These are phyloP conservation scores for Schizopygopsis pylzovi DNA, from an alignment of 2,797 vertebrate species.

Conservation along the genomic window DNA sequence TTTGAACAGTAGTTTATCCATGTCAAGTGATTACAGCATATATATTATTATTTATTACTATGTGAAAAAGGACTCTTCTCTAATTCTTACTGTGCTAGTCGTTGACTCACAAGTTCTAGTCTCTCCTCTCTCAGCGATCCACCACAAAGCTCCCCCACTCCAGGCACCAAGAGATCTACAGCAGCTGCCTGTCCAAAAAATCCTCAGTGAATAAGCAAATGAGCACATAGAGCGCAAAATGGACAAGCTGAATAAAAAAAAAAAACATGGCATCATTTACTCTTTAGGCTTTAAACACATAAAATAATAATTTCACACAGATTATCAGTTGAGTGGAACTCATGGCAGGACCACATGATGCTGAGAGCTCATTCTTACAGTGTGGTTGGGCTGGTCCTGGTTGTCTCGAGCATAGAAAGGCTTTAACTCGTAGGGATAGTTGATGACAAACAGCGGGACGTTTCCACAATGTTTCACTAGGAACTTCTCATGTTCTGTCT, in stretches of 20 bases:
- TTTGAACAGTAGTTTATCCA: background rate
- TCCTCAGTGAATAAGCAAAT: background rate
- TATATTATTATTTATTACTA: background rate
- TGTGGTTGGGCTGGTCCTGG: conserved; percentile 81
- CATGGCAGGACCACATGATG: background rate
- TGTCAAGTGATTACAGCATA: background rate
- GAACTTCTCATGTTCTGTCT: conserved; percentile 94
- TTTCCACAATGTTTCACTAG: conserved; percentile 91
- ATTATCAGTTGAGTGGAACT: background rate
- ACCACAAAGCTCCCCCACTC: conserved; percentile 93
- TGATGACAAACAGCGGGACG: conserved; percentile 89
- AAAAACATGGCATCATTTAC: background rate
- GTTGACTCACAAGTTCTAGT: conserved; percentile 81
- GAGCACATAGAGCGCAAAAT: background rate
- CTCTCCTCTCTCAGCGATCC: conserved; percentile 95
- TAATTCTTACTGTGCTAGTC: conserved; percentile 81
- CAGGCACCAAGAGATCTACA: conserved; percentile 93
- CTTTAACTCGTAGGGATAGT: conserved; percentile 92
- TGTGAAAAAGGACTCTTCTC: background rate
- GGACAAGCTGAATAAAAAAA: background rate
- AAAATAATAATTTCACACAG: background rate
- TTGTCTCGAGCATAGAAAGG: conserved; percentile 97
- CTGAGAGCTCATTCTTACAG: conserved; percentile 78
- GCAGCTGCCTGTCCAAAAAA: conserved; percentile 85
- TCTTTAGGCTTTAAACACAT: background rate